Evolutionary conservation across 1,140 invertebrate species (phyloP), one percentile per base, ranked within the genome.

Genomic region (Megalopta genalis): DNA sequence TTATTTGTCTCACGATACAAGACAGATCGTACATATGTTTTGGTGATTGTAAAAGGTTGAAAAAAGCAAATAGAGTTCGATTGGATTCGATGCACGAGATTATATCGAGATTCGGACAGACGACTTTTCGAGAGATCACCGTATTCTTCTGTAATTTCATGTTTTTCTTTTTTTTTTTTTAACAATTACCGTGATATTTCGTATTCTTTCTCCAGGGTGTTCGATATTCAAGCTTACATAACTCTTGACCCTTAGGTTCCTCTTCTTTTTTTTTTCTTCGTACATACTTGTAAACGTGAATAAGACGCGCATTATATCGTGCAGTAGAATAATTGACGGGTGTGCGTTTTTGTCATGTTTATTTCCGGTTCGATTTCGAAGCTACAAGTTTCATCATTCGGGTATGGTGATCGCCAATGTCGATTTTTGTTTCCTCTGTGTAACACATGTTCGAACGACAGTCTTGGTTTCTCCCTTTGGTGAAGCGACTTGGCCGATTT

Each of bases 1-100:
- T 88, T 88, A 88, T 88, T 89, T 80, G 85, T 87, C 80, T 88
- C 72, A 88, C 80, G 70, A 85, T 89, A 88, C 85, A 88, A 89
- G 87, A 89, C 86, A 88, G 88, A 89, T 87, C 77, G 82, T 88
- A 87, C 77, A 89, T 85, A 83, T 76, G 77, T 83, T 88, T 52
- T 83, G 78, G 79, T 87, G 77, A 77, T 89, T 88, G 86, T 86
- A 89, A 89, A 88, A 88, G 84, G 78, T 87, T 87, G 84, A 78
- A 86, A 80, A 84, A 88, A 88, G 85, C 81, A 89, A 88, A 88
- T 84, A 88, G 71, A 88, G 79, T 88, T 88, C 81, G 82, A 82
- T 88, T 79, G 80, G 80, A 87, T 85, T 87, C 84, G 82, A 89
- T 88, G 88, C 84, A 87, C 78, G 78, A 87, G 75, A 87, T 60